Conservation (phyloP, 2,113 vertebrate species). For the Xiphophorus maculatus region DNA sequence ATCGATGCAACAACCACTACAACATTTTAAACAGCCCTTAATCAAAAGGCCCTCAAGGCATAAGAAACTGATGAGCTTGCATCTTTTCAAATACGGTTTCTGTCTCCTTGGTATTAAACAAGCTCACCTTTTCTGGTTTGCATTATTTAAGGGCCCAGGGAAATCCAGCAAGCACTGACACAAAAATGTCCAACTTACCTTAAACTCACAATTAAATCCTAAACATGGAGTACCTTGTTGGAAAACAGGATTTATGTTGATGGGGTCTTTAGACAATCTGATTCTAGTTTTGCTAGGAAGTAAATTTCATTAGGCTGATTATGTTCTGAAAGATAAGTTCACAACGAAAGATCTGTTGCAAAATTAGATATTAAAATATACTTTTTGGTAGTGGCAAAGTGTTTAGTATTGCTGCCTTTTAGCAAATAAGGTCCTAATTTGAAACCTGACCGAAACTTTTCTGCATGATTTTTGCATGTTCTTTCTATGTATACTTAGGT, state of each 20-base stretch:
- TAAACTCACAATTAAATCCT: background rate
- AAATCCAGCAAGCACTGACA: background rate
- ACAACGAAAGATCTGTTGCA: too few species aligned
- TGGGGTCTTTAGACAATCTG: background rate
- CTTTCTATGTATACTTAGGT: too few species aligned
- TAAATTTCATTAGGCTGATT: background rate
- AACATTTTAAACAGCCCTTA: conserved; percentile 3
- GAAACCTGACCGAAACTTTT: too few species aligned
- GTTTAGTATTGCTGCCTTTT: too few species aligned
- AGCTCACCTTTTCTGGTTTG: background rate
- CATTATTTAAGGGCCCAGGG: background rate
- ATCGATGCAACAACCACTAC: background rate
- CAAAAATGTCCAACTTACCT: background rate
- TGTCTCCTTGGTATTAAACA: background rate
- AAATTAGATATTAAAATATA: too few species aligned
- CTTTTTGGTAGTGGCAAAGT: too few species aligned
- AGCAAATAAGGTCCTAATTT: too few species aligned
- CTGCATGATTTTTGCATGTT: too few species aligned
- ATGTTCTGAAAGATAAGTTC: too few species aligned
- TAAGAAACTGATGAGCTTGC: background rate
- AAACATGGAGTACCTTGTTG: background rate
- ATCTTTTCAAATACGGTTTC: background rate
- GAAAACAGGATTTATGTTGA: background rate
- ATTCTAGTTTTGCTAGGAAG: background rate
- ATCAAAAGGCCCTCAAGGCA: background rate